Percentiles rank a stretch among this genome's conserved stretches.
Conservation (phyloP, 2,797 vertebrate genomes). For the Sebastes glaucus region DNA sequence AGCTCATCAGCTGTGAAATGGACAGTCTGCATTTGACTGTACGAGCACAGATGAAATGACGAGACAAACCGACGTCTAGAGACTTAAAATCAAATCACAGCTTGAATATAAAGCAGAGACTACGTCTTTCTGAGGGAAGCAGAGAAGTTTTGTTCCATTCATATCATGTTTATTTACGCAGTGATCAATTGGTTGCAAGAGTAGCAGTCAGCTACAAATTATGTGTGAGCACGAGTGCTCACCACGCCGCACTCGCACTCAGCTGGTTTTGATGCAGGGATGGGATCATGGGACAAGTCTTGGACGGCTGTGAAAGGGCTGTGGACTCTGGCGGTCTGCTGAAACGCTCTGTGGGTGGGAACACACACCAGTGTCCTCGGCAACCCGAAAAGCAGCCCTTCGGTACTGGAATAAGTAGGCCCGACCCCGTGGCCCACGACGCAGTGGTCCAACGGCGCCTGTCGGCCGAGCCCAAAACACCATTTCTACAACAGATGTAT, state of each 20-base stretch:
- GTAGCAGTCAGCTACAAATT: conserved; percentile 67
- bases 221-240: conserved; percentile 72
- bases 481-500: conserved; percentile 83
- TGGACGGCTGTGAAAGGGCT: conserved; percentile 71
- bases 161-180: conserved; percentile 65
- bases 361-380: conserved; percentile 73
- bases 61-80: not conserved
- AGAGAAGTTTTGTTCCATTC: conserved; percentile 38
- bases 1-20: conserved; percentile 76
- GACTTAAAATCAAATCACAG: not conserved
- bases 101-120: not conserved
- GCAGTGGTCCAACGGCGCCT: conserved; percentile 81
- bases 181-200: conserved; percentile 66
- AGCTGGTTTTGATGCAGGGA: conserved; percentile 78
- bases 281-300: conserved; percentile 72
- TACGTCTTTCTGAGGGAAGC: conserved; percentile 5
- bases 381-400: conserved; percentile 63
- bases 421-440: conserved; percentile 70
- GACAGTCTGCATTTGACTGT: conserved; percentile 44
- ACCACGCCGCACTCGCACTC: conserved; percentile 63
- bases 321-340: conserved; percentile 67
- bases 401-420: conserved; percentile 60
- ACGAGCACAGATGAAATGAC: not conserved
- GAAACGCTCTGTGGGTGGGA: conserved; percentile 77
- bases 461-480: conserved; percentile 75